Evolutionary conservation across 35 echinoderm and acorn worm species (phyloP), one percentile per base, ranked within the genome.

Genomic region (Chiridota heheva): DNA sequence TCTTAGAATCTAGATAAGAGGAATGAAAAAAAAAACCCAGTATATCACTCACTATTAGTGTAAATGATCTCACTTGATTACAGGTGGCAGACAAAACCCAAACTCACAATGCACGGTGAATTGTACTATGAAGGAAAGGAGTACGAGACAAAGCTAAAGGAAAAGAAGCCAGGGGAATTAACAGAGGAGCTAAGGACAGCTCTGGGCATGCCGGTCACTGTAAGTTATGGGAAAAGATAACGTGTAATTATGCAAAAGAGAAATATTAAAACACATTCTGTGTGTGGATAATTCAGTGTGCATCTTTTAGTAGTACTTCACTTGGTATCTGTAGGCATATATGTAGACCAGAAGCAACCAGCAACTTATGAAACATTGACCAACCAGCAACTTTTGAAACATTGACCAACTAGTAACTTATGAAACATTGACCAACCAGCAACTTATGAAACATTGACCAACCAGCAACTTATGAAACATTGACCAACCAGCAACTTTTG

Each of bases 81-180:
- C 67, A 96, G 93, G 42, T 97, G 93, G 93, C 93, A 97, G 59
- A 88, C 93, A 13, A 97, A 97, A 60, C 93, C 93, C 20, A 97
- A 97, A 66, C 81, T 97, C 80, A 97, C 93, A 47, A 97, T 97
- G 47, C 93, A 97, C 59, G 93, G 93, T 86, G 88, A 97, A 51
- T 57, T 97, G 58, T 97, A 97, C 88, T 97, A 97, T n/a, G 93
- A 97, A 69, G 93, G 93, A 17, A 97, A 97, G 66, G 93, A 97
- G 57, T 97, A 91, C 91, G 93, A 97, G 53, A 97, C 93, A 2
- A 91, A 83, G 76, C 71, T 97, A 1, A 97, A 97, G 36, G 93
- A 97, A 73, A 97, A 97, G 80, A 97, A 97, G 29, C 93, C 93
- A 53, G 93, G 93, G 1, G 93, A 97, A 62, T 57, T 97, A 31